Evolutionary conservation across 2,888 invertebrate genomes (phyloP), one percentile per base, ranked within the genome.

Genomic region (Rhimphoctona megacephalus): DNA sequence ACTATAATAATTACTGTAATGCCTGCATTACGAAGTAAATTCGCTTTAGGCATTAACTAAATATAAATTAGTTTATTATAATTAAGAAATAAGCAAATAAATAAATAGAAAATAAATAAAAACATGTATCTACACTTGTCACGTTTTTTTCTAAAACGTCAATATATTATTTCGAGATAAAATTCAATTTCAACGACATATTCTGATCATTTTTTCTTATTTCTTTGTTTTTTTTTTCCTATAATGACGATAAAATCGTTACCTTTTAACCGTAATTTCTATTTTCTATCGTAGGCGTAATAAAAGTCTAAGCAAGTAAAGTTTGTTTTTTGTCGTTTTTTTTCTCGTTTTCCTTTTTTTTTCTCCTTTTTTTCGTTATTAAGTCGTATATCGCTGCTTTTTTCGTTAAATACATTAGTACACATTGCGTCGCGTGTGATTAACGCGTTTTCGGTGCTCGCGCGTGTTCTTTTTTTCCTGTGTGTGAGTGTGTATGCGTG

Each of bases 231-330:
- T 67, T 33, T n/a, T 36, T 80, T 39, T 70, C 22, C 74, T 36
- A 43, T 39, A 17, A 67, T 61, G 61, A 74, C 46, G 52, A 67
- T 54, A 22, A 54, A 22, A 66, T 77, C 33, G 17, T 19, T 72
- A 69, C 30, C 8, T 36, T 77, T 67, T 67, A 73, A 78, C 69
- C 69, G 77, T 64, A 49, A 73, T 69, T 83, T 78, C 33, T 79
- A 73, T 84, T 69, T 83, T 78, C 33, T 79, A 73, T 84, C 69
- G 69, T 81, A 78, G 84, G 69, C 84, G 86, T 86, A 86, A 84
- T 84, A 81, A 86, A 86, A 86, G 67, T 84, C 72, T 81, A 67
- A 74, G 77, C 77, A 69, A 74, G 73, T 57, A 82, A 52, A 66
- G 52, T 73, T 74, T 33, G 43, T 73, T 73, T 49, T 43, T 33